Base-by-base conservation (phyloP, 2,797 vertebrate genomes). In the Coracias cyanogaster region DNA sequence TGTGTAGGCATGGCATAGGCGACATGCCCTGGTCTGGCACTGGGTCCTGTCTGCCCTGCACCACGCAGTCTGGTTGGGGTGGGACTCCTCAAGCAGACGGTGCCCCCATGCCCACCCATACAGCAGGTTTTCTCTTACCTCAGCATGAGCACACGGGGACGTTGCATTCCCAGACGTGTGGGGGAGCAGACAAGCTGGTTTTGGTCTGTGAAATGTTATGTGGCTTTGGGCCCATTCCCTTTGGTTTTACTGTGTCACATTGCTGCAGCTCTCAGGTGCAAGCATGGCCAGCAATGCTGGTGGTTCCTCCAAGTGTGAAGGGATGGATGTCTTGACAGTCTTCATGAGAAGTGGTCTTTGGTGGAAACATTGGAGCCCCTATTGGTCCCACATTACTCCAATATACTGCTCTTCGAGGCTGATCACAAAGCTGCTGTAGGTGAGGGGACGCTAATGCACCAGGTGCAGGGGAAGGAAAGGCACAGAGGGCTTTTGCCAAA, bases 31-130 rank as follows among this genome's bases (percentile, higher is more conserved):
- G 35, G 25, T 15, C 48, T 48, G 62, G 31, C 72, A 37, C 13
- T 12, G 14, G 15, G 39, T 83, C 86, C 58, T 3, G 6, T 33
- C 51, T 8, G 0, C 66, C 52, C 58, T 13, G 58, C 12, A 10
- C 35, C 2, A 0, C 2, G 0, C 1, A 1, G 22, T 12, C 0
- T 2, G 60, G 33, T 8, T 43, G 17, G 16, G 1, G 0, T 8
- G 41, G 41, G 22, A n/a, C 7, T 22, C 26, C 26, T 24, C 2
- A 0, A 43, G 37, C 49, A 81, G 57, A 29, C 0, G 0, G 14
- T 51, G 20, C 2, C 55, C 49, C 45, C 0, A 0, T 33, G 51
- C 28, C 37, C 25, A 5, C 28, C 37, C 29, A 3, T 4, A 26
- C 28, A 26, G 57, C 4, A 1, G 6, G 8, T 26, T 58, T 24